Conservation (phyloP, 1,140 invertebrate genomes). For the Bombus affinis region DNA sequence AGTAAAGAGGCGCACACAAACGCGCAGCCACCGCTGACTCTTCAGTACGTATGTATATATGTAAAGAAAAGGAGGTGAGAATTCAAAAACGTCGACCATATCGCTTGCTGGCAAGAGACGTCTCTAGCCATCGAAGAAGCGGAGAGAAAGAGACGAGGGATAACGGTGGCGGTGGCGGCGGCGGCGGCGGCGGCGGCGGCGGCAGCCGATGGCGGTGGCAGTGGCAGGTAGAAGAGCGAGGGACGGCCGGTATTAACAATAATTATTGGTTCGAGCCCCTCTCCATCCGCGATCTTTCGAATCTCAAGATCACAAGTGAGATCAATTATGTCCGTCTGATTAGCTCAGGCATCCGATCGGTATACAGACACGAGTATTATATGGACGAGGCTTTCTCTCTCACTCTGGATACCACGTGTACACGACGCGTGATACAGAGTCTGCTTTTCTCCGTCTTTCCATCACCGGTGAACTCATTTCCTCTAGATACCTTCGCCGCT, state of each 20-base stretch:
- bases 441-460: constrained; percentile 20
- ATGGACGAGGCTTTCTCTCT: constrained; percentile 25
- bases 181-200: background rate
- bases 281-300: constrained; percentile 80
- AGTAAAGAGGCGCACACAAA: background rate
- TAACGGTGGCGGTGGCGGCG: background rate
- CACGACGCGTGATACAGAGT: constrained; percentile 12
- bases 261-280: constrained; percentile 82
- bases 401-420: constrained; percentile 10
- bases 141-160: background rate
- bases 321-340: constrained; percentile 82
- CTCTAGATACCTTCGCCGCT: background rate
- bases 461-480: constrained; percentile 35
- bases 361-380: constrained; percentile 65
- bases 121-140: constrained; percentile 32
- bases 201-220: constrained; percentile 2
- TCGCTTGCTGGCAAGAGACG: constrained; percentile 36
- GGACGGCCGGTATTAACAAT: constrained; percentile 80
- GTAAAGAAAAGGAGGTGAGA: constrained; percentile 40
- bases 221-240: constrained; percentile 43
- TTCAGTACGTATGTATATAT: constrained; percentile 2
- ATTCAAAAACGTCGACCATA: constrained; percentile 41
- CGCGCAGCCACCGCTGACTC: no score
- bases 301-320: constrained; percentile 82
- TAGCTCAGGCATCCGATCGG: constrained; percentile 75